Percentiles rank a stretch among this genome's conserved stretches.
Conservation (phyloP, 2,888 invertebrate species). For the Clanis bilineata region DNA sequence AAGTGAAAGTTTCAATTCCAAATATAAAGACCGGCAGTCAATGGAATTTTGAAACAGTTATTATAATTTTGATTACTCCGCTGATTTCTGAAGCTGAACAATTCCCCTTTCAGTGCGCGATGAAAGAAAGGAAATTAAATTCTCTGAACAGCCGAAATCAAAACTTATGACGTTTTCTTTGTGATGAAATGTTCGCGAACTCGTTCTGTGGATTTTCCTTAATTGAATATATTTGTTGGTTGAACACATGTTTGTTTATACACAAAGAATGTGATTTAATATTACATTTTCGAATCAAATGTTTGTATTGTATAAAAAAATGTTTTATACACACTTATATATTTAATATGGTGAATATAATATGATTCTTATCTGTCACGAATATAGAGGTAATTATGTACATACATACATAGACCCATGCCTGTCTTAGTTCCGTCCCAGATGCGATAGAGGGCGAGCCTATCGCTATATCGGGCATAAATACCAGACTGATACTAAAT, state of each 20-base stretch:
- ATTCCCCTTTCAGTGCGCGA: conserved; percentile 6
- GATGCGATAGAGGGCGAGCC: too few species aligned
- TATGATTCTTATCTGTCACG: too few species aligned
- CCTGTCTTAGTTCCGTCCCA: too few species aligned
- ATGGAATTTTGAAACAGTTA: conserved; percentile 51
- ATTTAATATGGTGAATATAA: too few species aligned
- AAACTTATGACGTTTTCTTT: conserved; percentile 9
- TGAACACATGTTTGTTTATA: neutral
- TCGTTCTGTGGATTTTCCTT: neutral
- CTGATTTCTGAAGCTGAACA: conserved; percentile 42
- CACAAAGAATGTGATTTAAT: neutral
- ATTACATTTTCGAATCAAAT: neutral
- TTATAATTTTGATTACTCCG: conserved; percentile 67
- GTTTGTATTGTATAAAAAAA: neutral
- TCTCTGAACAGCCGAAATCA: conserved; percentile 7
- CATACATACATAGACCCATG: too few species aligned
- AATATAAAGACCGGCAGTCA: conserved; percentile 27
- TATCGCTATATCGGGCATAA: too few species aligned
- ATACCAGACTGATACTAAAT: too few species aligned
- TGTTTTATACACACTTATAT: too few species aligned
- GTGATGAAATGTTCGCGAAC: neutral
- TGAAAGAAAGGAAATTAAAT: conserved; percentile 13
- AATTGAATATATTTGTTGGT: conserved; percentile 2
- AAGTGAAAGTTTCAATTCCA: neutral
- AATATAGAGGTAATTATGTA: too few species aligned